These are phyloP conservation scores for Lasiommata megera DNA, from an alignment of 2,888 invertebrate species.

Conservation along the genomic window DNA sequence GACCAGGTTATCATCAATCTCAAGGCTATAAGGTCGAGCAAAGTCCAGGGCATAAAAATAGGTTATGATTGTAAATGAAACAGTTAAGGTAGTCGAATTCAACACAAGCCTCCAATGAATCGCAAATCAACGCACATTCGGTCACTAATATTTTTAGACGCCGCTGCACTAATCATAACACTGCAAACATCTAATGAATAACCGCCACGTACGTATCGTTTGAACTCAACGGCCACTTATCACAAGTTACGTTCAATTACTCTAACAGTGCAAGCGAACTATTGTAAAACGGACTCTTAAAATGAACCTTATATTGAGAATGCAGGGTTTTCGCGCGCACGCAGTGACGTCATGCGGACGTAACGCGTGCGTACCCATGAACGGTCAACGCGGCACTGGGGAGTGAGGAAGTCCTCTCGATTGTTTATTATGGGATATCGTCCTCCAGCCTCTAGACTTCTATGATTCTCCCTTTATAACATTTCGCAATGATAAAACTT, in stretches of 20 bases:
- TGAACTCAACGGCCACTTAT: slow-evolving; percentile 29
- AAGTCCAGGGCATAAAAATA: no score
- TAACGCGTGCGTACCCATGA: slow-evolving; percentile 32
- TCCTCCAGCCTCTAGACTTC: neutral
- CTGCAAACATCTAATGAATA: slow-evolving; percentile 33
- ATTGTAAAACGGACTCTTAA: neutral
- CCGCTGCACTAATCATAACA: slow-evolving; percentile 30
- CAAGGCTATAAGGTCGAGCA: no score
- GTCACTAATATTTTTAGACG: slow-evolving; percentile 35
- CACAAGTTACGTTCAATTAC: slow-evolving; percentile 7
- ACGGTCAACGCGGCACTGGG: slow-evolving; percentile 46
- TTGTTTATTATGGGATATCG: neutral
- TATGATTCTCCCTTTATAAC: no score
- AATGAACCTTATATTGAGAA: slow-evolving; percentile 13
- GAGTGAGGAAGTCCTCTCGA: slow-evolving; percentile 38
- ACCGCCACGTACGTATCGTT: slow-evolving; percentile 35
- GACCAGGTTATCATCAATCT: no score
- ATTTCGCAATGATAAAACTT: no score
- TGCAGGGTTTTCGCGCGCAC: slow-evolving; percentile 5
- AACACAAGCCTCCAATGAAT: slow-evolving; percentile 10
- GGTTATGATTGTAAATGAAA: neutral
- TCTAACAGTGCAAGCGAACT: slow-evolving; percentile 1
- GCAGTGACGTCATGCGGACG: slow-evolving; percentile 43
- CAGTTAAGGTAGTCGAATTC: neutral
- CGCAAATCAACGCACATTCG: slow-evolving; percentile 24